Conservation (phyloP, 2,113 vertebrate species). For the Anhinga anhinga region DNA sequence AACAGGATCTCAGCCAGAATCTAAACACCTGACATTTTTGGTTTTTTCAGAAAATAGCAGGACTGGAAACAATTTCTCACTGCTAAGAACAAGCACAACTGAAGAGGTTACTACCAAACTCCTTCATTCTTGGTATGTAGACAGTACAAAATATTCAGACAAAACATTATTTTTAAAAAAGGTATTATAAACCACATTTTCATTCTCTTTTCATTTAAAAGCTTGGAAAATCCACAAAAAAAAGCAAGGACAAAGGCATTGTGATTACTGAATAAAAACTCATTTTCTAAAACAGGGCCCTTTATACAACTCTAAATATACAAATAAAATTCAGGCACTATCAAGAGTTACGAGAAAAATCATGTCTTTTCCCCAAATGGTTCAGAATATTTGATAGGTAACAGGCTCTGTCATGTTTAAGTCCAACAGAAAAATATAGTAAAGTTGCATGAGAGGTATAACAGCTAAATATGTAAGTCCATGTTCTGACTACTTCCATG, state of each 20-base stretch:
- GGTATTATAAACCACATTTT: background rate
- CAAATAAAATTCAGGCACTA: background rate
- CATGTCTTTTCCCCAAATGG: background rate
- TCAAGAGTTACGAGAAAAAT: background rate
- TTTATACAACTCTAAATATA: background rate
- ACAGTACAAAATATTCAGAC: background rate
- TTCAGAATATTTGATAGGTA: background rate
- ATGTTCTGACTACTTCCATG: background rate
- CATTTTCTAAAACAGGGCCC: background rate
- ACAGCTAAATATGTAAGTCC: background rate
- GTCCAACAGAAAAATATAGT: background rate
- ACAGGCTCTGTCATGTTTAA: background rate
- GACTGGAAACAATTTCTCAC: background rate
- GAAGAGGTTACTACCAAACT: background rate
- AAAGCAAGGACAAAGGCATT: background rate
- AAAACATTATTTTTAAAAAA: background rate
- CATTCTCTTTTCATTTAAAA: background rate
- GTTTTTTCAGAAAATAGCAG: background rate
- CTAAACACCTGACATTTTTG: background rate
- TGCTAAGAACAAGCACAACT: background rate
- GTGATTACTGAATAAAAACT: background rate
- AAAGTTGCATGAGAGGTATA: background rate
- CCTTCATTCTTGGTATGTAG: background rate
- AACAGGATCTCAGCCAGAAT: background rate
- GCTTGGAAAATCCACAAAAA: background rate